Evolutionary conservation across 2,888 invertebrate species (phyloP), one percentile per base, ranked within the genome.

Genomic region (Hypercompe scribonia): DNA sequence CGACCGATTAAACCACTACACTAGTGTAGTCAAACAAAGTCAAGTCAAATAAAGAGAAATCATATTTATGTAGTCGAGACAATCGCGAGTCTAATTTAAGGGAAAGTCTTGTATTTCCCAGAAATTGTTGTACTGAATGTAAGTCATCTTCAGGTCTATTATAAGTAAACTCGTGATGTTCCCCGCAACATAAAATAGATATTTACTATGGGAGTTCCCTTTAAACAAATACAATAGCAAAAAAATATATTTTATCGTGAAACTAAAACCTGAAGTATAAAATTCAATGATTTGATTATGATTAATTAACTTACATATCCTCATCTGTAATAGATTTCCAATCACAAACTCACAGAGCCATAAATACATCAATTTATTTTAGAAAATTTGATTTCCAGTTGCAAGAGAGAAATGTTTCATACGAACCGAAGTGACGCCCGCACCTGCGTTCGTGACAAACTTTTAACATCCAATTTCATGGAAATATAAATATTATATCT

Each of bases 371-470:
- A 90, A 90, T 90, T 90, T 91, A 85, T 88, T 86, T 86, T 84
- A 80, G 86, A 90, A 92, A 90, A 90, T 89, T 90, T 89, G 88
- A 90, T 91, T 92, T 88, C 86, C 91, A 90, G 87, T 90, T 91
- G 88, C 86, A 84, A 82, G 88, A 90, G 93, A 93, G 92, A 93
- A 93, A 93, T 93, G 90, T 91, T 90, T 90, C 88, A 86, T 84
- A 80, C 87, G 88, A 91, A 88, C 86, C 87, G 87, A 90, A 89
- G 85, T 89, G 93, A 90, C 92, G 89, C 78, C 79, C 87, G 83
- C 93, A 93, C 93, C 94, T 93, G 94, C 81, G 91, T 80, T 83
- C 89, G 84, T 86, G 84, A 84, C 79, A 81, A 91, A 91, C 89
- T 91, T 92, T 86, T 81, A 82, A 87, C 84, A 82, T 82, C 79